Base-by-base conservation (phyloP, 2,888 invertebrate species). In the Agelastica alni region DNA sequence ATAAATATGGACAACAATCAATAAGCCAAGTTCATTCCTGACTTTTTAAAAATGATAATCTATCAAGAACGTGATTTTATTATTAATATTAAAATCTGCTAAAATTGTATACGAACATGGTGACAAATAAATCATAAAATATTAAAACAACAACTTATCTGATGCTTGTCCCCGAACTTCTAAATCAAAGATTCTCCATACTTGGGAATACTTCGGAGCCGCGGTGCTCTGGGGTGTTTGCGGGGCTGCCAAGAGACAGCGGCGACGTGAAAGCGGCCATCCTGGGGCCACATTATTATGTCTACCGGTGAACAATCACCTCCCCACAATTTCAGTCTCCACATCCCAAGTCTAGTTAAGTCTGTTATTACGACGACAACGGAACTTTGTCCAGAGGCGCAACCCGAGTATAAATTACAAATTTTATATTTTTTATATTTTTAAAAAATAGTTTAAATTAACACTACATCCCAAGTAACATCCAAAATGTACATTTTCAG, bases 291-390 rank as follows among this genome's bases (percentile, higher is more conserved):
- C 63, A 61, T 68, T 65, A 68, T 66, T 64, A 63, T 60, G 58
- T 65, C 61, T 63, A 55, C 46, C 43, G 57, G 58, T 55, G 61
- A 65, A 67, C 68, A 66, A 67, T 69, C 58, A 58, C 32, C 39
- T 51, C 41, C 51, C 69, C 43, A 59, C 59, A 62, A 68, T 32
- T 31, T 16, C 22, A 30, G 55, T 55, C 45, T 42, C 70, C 42
- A 59, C 57, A 63, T 69, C 68, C 68, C 69, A 58, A 46, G 65
- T 63, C 68, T 69, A 67, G 68, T 70, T 70, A 69, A 68, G 66
- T 65, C 66, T 63, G 57, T 62, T 58, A 59, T 61, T 56, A 58
- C 34, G 18, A 20, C 10, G 9, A 12, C 26, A 36, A 12, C 20
- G 49, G 42, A 42, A 54, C 42, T 46, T 41, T 32, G 12, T 49